These are phyloP conservation scores for Drosophila tropicalis DNA, from an alignment of 1,140 invertebrate genomes.

Conservation along the genomic window DNA sequence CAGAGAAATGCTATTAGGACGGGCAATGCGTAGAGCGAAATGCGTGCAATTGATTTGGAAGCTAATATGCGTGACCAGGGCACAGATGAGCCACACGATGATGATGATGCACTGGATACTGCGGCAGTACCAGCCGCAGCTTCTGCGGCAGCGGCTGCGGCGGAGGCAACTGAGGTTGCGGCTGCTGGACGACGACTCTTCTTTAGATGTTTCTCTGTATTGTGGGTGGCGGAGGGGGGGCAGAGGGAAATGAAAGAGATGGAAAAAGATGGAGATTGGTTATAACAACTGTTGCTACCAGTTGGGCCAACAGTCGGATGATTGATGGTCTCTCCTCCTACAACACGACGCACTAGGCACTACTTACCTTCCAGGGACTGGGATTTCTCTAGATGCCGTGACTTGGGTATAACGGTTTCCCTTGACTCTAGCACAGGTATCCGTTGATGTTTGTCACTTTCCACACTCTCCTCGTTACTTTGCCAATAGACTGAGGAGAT, in stretches of 20 bases:
- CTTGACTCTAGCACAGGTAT: conserved; percentile 88
- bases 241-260: background rate
- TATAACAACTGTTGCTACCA: conserved; percentile 60
- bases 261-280: conserved; percentile 19
- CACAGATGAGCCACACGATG: conserved; percentile 36
- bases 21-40: conserved; percentile 72
- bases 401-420: conserved; percentile 84
- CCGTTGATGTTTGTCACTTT: conserved; percentile 87
- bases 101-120: conserved; percentile 27
- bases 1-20: conserved; percentile 80
- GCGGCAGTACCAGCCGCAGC: conserved; percentile 36
- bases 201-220: conserved; percentile 69
- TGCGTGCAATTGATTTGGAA: conserved; percentile 73
- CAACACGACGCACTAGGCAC: background rate
- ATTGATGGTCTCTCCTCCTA: conserved; percentile 43
- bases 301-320: conserved; percentile 30
- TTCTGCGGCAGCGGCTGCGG: conserved; percentile 51
- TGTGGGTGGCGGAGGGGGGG: background rate
- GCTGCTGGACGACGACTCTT: conserved; percentile 73
- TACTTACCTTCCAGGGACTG: conserved; percentile 71
- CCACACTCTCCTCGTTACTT: conserved; percentile 92
- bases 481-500: conserved; percentile 92
- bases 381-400: conserved; percentile 82
- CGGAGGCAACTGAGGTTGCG: conserved; percentile 60
- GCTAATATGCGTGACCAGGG: conserved; percentile 72